Evolutionary conservation across 2,888 invertebrate species (phyloP), one percentile per base, ranked within the genome.

Genomic region (Troides helena): DNA sequence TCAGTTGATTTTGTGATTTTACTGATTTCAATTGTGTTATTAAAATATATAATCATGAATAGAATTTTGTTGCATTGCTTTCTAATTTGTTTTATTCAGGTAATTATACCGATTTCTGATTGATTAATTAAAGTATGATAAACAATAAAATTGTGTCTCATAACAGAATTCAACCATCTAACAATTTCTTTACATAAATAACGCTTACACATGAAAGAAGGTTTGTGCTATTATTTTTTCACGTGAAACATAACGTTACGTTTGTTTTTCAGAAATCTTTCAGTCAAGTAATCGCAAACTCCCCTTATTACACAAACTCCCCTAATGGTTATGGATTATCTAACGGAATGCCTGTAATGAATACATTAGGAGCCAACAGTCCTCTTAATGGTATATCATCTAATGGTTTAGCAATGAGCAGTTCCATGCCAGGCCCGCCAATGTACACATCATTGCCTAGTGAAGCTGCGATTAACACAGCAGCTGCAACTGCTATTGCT

Each of bases 21-120:
- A 59, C 67, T 60, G 64, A 67, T 67, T 39, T n/a, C 18, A 62
- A 63, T 59, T 56, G 61, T 60, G 56, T 62, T 67, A 58, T 58
- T 53, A 23, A 58, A 58, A 58, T 23, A 12, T 58, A 7, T 65
- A 68, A 76, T 69, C 72, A 80, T 78, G 79, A 62, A 39, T 68
- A 66, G 69, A 65, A 58, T 69, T 56, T 53, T 72, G 56, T 69
- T 67, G 17, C 39, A 72, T 39, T 75, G 74, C 69, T 67, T 77
- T 50, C 17, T 74, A 50, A 69, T 70, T 62, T 74, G 72, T 58
- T 63, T 73, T 21, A 21, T 71, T 23, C 72, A 75, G 74, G 75
- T 70, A 67, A 70, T 21, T 8, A 7, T 21, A 46, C 7, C 2
- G 14, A 14, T 56, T 23, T 23, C 23, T 58, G 7, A 25, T 14